Base-by-base conservation (phyloP, 2,888 invertebrate species). In the Himalopsyche tibetana region DNA sequence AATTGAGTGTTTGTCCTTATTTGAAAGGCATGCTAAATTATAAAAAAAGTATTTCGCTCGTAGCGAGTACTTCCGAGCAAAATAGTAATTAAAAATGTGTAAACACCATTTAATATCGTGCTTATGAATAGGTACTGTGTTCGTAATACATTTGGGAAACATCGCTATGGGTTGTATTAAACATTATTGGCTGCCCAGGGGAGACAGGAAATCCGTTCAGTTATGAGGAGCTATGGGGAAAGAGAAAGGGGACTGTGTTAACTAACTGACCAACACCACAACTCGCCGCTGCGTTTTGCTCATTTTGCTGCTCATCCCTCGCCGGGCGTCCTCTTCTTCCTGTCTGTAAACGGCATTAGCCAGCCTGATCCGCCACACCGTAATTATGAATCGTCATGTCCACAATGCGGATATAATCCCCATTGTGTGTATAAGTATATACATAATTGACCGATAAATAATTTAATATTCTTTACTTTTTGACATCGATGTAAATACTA, bases 261-360 rank as follows among this genome's bases (percentile, higher is more conserved):
- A 74, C 74, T 74, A 74, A 74, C 74, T 74, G 74, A 74, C 74
- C 74, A 74, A 28, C 74, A 74, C 74, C 74, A 74, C 74, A 74
- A 38, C n/a, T 12, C 36, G 28, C 36, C 36, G 15, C 74, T 74
- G 74, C 28, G 74, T 36, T 15, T 19, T n/a, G 69, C 28, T 69
- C 69, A 28, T 28, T 69, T 74, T 12, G 5, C 51, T 51, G 36
- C 19, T 36, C 74, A 11, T 36, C 74, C 74, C 74, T 36, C 74
- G 8, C 74, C 12, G 6, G 5, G 38, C 36, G 38, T 12, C 74
- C 38, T 74, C 36, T 38, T 74, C 74, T 36, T 5, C 74, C 74
- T 4, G 15, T 74, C 36, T 38, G 36, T 5, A 74, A 74, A 38
- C 38, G 11, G 36, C 4, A 36, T 74, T 74, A 12, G 38, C 28